Base-by-base conservation (phyloP, 1,140 invertebrate genomes). In the Stegodyphus dumicola region DNA sequence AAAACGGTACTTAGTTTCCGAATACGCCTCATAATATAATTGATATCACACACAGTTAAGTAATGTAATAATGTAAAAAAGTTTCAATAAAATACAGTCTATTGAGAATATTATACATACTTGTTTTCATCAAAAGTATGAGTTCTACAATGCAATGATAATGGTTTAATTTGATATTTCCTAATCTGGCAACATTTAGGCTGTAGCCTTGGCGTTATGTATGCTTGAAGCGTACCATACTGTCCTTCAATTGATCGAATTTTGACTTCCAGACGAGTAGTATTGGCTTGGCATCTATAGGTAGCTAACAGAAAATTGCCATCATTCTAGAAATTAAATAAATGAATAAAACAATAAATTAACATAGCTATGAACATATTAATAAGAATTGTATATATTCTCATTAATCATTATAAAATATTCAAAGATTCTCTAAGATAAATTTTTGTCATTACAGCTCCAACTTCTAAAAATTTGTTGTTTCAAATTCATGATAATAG, bases 201-300 rank as follows among this genome's bases (percentile, higher is more conserved):
- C 88, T 95, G 94, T 52, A 95, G 92, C 86, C 95, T 91, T 2
- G 96, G 95, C 6, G 95, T 96, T 76, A 97, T 93, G 89, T 96
- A 97, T 9, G 93, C 93, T 88, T 94, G 93, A 10, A 97, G 89
- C 6, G 91, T 93, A 13, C 96, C 96, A 89, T 94, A 92, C 89
- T 95, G 94, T 7, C 95, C 95, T 91, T 96, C 95, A 54, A 95
- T 93, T 6, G 95, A 95, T 64, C 94, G 92, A 65, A 92, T 90
- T 90, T 94, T 94, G 60, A 97, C 92, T 90, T 97, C 95, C 33
- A 97, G 90, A 81, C 95, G 92, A 77, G 95, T 97, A 1, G 95
- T 96, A 89, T 97, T 96, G 3, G 95, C 93, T 91, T 97, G 94
- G 89, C 95, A 96, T 54, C 95, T 92, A 91, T 96, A 97, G 7